Percentiles rank a stretch among this genome's conserved stretches.
These are phyloP conservation scores for Ormyrus rosae DNA, from an alignment of 2,888 invertebrate species.

Conservation along the genomic window DNA sequence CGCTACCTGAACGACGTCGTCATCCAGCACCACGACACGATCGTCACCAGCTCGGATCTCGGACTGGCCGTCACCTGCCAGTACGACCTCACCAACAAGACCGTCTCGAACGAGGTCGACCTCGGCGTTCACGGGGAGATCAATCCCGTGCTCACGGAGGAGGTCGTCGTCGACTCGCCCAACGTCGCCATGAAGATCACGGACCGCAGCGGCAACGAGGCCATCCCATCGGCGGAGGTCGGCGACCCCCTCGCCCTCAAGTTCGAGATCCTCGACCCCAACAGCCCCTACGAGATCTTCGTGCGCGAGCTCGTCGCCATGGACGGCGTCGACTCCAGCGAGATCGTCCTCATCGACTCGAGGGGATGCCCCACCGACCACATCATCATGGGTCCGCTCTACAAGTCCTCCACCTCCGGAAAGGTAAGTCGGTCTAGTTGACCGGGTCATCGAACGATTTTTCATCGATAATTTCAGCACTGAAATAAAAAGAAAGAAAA, in stretches of 20 bases:
- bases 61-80: slow-evolving; percentile 95
- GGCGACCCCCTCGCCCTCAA: slow-evolving; percentile 93
- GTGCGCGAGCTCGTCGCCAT: slow-evolving; percentile 95
- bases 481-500: no score
- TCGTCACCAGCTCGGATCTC: slow-evolving; percentile 95
- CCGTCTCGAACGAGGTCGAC: slow-evolving; percentile 94
- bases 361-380: slow-evolving; percentile 95
- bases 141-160: slow-evolving; percentile 90
- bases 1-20: slow-evolving; percentile 94
- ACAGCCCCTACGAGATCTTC: slow-evolving; percentile 96
- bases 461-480: no score
- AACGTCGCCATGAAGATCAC: slow-evolving; percentile 96
- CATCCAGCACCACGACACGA: slow-evolving; percentile 96
- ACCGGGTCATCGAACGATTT: no score
- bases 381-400: slow-evolving; percentile 94
- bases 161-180: slow-evolving; percentile 94
- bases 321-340: slow-evolving; percentile 95
- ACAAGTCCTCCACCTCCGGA: slow-evolving; percentile 87
- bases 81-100: slow-evolving; percentile 95
- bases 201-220: slow-evolving; percentile 88
- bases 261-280: slow-evolving; percentile 94
- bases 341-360: slow-evolving; percentile 93
- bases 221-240: slow-evolving; percentile 92
- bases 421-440: slow-evolving; percentile 79
- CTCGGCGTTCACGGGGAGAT: slow-evolving; percentile 93